phyloP scores from a whole-genome alignment of 2,888 invertebrate species.

The Drosophila anomelani region DNA sequence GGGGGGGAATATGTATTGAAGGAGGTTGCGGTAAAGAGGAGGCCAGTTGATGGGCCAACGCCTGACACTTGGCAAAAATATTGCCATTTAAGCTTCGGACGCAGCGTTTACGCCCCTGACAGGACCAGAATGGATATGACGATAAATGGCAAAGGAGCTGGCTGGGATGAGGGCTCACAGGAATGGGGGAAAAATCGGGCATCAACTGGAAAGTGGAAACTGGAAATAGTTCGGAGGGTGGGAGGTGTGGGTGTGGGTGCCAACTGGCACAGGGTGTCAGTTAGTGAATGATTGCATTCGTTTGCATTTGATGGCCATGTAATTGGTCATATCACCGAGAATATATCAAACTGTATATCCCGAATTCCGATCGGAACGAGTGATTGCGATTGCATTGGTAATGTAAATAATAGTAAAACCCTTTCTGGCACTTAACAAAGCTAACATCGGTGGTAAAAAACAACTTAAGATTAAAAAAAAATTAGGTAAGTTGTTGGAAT shows the following conservation, averaged over 20 bases:
- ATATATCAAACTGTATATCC: conserved; percentile 26
- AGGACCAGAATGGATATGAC: conserved; percentile 42
- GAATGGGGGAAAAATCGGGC: conserved; percentile 1
- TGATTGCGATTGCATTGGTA: not conserved
- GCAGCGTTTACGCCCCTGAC: conserved; percentile 68
- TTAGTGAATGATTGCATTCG: conserved; percentile 64
- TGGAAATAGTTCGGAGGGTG: not conserved
- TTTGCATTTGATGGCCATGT: conserved; percentile 64
- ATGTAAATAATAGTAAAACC: not conserved
- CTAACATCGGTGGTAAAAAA: no score
- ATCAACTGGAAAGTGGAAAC: no score
- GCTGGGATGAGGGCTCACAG: not conserved
- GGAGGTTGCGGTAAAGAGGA: conserved; percentile 3
- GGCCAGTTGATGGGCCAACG: conserved; percentile 58
- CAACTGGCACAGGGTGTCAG: conserved; percentile 34
- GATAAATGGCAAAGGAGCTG: conserved; percentile 23
- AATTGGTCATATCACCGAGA: conserved; percentile 47
- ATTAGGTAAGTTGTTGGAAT: not conserved
- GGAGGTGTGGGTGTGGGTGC: not conserved
- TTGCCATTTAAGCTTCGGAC: conserved; percentile 71
- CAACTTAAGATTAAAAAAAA: no score
- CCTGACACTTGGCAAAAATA: conserved; percentile 67
- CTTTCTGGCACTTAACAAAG: not conserved
- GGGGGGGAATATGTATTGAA: not conserved
- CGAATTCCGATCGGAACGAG: conserved; percentile 5